Percentiles rank a stretch among this genome's conserved stretches.
phyloP scores from a whole-genome alignment of 2,113 vertebrate species.

The Eonycteris spelaea region DNA sequence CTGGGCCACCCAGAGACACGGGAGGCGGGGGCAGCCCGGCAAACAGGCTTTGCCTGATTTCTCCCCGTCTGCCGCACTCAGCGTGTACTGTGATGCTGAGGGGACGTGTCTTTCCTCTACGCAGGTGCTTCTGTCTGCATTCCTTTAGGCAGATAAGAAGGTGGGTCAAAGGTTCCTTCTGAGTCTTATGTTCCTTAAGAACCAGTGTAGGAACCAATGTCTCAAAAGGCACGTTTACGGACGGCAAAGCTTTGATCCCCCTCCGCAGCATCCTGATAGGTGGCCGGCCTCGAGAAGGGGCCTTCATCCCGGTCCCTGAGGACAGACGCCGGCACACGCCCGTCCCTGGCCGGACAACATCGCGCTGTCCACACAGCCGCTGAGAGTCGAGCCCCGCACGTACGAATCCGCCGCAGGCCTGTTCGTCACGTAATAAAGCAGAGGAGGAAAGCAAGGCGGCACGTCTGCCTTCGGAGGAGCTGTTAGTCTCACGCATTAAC shows the following conservation, averaged over 20 bases:
- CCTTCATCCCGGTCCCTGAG: not conserved
- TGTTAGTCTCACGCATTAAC: not conserved
- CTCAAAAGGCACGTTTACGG: not conserved
- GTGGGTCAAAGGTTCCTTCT: not conserved
- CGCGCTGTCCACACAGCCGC: not conserved
- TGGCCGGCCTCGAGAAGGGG: no score
- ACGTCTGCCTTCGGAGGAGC: not conserved
- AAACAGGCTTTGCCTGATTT: not conserved
- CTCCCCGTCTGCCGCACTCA: not conserved
- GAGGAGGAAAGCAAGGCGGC: not conserved
- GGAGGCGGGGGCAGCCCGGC: not conserved
- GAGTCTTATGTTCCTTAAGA: not conserved
- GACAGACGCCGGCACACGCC: not conserved
- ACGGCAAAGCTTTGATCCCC: not conserved
- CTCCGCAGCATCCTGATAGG: not conserved
- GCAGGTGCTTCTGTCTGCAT: not conserved
- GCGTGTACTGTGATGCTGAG: not conserved
- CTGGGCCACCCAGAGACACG: not conserved
- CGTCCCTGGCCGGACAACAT: accelerated
- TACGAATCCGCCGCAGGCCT: not conserved
- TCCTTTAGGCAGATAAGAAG: not conserved
- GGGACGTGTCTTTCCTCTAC: no score
- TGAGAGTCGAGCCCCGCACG: not conserved
- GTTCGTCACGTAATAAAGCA: not conserved
- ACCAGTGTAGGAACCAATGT: not conserved